Evolutionary conservation across 2,797 vertebrate species (phyloP), one percentile per base, ranked within the genome.

Genomic region (Fundulus diaphanus): DNA sequence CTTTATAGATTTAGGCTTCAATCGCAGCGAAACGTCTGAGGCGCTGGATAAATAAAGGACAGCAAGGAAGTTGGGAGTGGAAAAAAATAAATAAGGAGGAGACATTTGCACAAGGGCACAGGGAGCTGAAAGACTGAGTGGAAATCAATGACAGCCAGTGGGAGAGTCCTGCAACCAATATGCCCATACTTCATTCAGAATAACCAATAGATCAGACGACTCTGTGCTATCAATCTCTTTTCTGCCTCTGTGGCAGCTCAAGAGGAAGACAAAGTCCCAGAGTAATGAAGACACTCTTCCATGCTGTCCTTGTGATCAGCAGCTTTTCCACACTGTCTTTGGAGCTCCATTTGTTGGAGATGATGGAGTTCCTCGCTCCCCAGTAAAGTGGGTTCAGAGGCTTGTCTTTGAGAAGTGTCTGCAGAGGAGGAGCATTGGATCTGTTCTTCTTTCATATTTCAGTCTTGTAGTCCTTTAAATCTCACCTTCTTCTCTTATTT

Each of bases 131-230:
- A 74, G 87, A 90, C 72, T 88, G 92, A 93, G 89, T 89, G 90
- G 89, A 95, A 94, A 95, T 96, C 94, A 90, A 95, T 95, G 90
- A 68, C 48, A 79, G 85, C 85, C 79, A 79, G 89, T 84, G 79
- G 80, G 86, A 90, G 87, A 87, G 82, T 74, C 81, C 83, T 70
- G 81, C 63, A 5, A 73, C 87, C 92, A 90, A 93, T 93, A 94
- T 89, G 83, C 89, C 89, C 91, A 89, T 92, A 84, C 91, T 91
- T 93, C 92, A 92, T 94, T 93, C 89, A 90, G 90, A 94, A 94
- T 94, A 94, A 94, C 89, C 91, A 85, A 92, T 93, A 87, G 87
- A 80, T 91, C 90, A 92, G 90, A 92, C 81, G 86, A 88, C 90
- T 89, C 80, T 73, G 31, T n/a, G 79, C 91, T 74, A 94, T 95